Evolutionary conservation across 2,113 vertebrate species (phyloP).

Genomic region (Himantopus leucocephalus): DNA sequence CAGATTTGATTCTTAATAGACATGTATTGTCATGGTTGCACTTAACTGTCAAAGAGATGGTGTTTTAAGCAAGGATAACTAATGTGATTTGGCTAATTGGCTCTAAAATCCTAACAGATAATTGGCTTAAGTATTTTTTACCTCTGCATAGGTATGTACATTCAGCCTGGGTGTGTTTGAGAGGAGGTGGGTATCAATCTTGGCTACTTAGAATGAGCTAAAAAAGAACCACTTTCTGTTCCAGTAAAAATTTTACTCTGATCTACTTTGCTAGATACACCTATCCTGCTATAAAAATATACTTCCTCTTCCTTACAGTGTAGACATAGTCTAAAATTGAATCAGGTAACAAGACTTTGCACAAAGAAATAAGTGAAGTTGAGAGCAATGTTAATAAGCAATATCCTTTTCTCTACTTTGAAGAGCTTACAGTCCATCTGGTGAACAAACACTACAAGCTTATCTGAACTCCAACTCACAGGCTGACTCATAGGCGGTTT

Average conservation of each 20-base stretch:
- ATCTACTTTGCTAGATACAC: background rate
- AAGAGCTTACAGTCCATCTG: conserved; percentile 55
- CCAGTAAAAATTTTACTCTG: background rate
- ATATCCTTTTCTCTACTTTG: conserved; percentile 27
- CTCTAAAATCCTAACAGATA: background rate
- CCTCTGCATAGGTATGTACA: background rate
- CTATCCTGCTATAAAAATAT: background rate
- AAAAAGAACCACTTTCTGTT: background rate
- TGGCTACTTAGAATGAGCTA: background rate
- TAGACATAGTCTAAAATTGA: background rate
- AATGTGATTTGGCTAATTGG: background rate
- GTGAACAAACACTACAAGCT: conserved; percentile 43
- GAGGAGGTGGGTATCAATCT: background rate
- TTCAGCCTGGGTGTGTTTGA: background rate
- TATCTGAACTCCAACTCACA: conserved; percentile 65
- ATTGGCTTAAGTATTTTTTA: background rate
- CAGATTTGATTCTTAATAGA: background rate
- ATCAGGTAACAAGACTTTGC: background rate
- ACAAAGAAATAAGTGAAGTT: background rate
- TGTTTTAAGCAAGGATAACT: background rate
- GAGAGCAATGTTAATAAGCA: conserved; percentile 36
- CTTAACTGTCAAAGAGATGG: background rate
- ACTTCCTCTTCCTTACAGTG: background rate
- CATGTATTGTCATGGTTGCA: background rate
- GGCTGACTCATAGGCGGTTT: conserved; percentile 20